A percentile compares a stretch with the other conserved stretches of the same genome.
These are phyloP conservation scores for Mesoligia furuncula DNA, from an alignment of 2,888 invertebrate genomes.

Conservation along the genomic window DNA sequence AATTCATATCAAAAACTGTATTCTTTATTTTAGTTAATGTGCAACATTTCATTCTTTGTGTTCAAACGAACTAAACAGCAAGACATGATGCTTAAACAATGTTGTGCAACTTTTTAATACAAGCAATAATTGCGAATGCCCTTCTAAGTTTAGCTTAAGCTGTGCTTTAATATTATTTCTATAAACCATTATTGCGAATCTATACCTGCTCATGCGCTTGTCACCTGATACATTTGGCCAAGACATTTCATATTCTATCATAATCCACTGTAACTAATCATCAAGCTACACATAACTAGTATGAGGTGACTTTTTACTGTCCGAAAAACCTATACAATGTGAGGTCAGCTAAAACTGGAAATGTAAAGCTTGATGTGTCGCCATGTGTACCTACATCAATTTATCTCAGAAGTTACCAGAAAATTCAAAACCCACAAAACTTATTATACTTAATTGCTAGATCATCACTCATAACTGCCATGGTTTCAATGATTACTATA, in stretches of 20 bases:
- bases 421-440: neutral
- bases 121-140: conserved; percentile 22
- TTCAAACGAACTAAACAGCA: neutral
- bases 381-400: neutral
- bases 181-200: conserved; percentile 15
- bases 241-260: neutral
- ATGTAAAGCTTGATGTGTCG: too few relatives aligned
- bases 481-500: too few relatives aligned
- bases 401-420: neutral
- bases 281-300: too few relatives aligned
- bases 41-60: neutral
- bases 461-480: neutral
- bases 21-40: neutral
- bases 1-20: neutral
- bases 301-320: too few relatives aligned
- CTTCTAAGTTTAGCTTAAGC: neutral
- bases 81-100: neutral
- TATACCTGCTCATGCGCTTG: conserved; percentile 9
- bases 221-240: neutral
- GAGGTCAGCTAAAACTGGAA: too few relatives aligned
- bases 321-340: too few relatives aligned
- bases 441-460: too few relatives aligned
- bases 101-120: neutral
- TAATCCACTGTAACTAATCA: neutral
- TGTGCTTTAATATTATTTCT: conserved; percentile 8